These are phyloP conservation scores for Campoplex nolae DNA, from an alignment of 2,888 invertebrate genomes.

Conservation along the genomic window DNA sequence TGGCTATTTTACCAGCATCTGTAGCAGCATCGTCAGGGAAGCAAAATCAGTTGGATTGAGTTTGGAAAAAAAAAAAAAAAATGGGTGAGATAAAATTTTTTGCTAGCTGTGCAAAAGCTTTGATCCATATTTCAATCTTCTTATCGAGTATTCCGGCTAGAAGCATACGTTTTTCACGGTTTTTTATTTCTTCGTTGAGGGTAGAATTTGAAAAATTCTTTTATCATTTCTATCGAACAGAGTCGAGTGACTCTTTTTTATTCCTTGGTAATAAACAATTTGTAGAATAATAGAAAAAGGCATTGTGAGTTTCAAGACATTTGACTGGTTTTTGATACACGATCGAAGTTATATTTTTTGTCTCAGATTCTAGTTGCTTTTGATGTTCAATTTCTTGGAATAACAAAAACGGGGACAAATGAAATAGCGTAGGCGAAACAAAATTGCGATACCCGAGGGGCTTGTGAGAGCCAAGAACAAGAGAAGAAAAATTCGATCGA, in stretches of 20 bases:
- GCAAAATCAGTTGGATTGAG: background rate
- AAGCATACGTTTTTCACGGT: background rate
- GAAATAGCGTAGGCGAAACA: constrained; percentile 13
- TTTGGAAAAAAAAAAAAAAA: background rate
- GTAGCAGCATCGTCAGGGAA: background rate
- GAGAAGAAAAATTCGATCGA: constrained; percentile 37
- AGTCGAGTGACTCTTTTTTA: background rate
- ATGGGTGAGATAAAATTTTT: background rate
- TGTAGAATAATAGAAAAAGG: background rate
- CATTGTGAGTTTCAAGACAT: background rate
- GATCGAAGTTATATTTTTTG: background rate
- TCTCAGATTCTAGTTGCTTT: constrained; percentile 1
- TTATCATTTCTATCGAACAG: background rate
- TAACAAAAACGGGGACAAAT: constrained; percentile 34
- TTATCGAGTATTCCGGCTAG: background rate
- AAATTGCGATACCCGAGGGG: constrained; percentile 21
- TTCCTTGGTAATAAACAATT: background rate
- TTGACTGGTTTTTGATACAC: constrained; percentile 3
- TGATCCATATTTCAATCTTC: background rate
- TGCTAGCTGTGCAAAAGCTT: background rate
- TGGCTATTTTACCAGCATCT: background rate
- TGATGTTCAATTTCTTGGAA: constrained; percentile 47
- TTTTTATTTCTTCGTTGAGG: background rate
- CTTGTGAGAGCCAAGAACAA: background rate
- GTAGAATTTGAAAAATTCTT: background rate